Evolutionary conservation across 1,140 invertebrate species (phyloP), one percentile per base, ranked within the genome.

Genomic region (Muscidifurax raptorellus): DNA sequence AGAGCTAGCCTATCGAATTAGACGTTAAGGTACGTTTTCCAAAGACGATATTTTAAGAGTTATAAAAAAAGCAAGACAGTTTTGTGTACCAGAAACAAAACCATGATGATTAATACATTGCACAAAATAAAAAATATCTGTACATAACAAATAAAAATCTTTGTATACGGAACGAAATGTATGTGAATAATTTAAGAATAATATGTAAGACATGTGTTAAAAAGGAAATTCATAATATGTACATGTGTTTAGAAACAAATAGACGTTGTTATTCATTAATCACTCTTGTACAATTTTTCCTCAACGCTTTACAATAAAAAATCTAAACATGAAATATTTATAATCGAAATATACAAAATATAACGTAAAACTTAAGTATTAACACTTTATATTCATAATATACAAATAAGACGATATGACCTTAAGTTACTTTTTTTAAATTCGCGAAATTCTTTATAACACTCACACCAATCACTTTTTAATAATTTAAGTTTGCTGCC

Each of bases 131-230:
- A 69, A 79, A 10, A n/a, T n/a, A 66, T 80, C 47, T 85, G 84
- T 82, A 85, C 71, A 85, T 85, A 85, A 78, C 40, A 82, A 85
- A 85, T 59, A 78, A 78, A 40, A 81, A 77, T 72, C 80, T 85
- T 85, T 85, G 84, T 85, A 85, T 85, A 85, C 79, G 36, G 64
- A 81, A 77, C 7, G 27, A 81, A 76, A 76, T 81, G 15, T 69
- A 59, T 81, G 74, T 67, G 71, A 80, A 81, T 76, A 85, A 81
- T 27, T 74, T 84, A 84, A 80, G 22, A 40, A 66, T 66, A 67
- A 80, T 67, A 76, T 80, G 59, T 80, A 81, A 81, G 36, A 77
- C 9, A 81, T 81, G 74, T 85, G 44, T 77, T 77, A 40, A 36
- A 76, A 81, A 84, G 27, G 59, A 77, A 81, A 76, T 76, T 85